Evolutionary conservation across 2,113 vertebrate genomes (phyloP), one percentile per base, ranked within the genome.

Genomic region (Nothocercus julius): DNA sequence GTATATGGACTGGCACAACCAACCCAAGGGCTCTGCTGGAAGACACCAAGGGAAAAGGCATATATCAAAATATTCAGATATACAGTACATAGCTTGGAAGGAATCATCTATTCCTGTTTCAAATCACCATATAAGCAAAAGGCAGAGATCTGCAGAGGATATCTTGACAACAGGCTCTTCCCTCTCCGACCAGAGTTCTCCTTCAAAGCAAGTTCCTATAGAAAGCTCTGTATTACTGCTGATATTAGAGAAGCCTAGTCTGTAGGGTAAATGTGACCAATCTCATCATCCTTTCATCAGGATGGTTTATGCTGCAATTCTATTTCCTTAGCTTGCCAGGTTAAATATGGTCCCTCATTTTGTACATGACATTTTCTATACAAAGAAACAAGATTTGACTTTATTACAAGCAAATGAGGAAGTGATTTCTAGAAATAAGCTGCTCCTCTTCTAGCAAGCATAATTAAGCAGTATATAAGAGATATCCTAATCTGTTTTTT

Each of bases 331-430:
- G 66, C 28, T 68, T 42, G 44, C 42, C 30, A 45, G 42, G 66
- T 45, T 32, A 45, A 20, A 30, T 19, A 67, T 32, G 54, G 54
- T 32, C 1, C 79, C 89, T 77, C 2, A 1, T 77, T 85, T 80
- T 63, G 15, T 25, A 34, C 0, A 0, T 72, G 53, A 45, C 4
- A 25, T 27, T 89, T 47, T 13, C 42, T 54, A 13, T 53, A 51
- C 58, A 34, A 30, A 66, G 74, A 70, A 87, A 53, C 8, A 79
- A 27, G 34, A 16, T 1, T 73, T 54, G 9, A 73, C 40, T 82
- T 78, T 62, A 49, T 27, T 69, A 58, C 17, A 45, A 67, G 19
- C 8, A 79, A 69, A 69, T 6, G 10, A 17, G 80, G 44, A 92
- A 79, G 25, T 24, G 47, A 82, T 70, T 66, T 77, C 63, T 70